Conservation (phyloP, 2,797 vertebrate species). For the Brachyalestes nurse region DNA sequence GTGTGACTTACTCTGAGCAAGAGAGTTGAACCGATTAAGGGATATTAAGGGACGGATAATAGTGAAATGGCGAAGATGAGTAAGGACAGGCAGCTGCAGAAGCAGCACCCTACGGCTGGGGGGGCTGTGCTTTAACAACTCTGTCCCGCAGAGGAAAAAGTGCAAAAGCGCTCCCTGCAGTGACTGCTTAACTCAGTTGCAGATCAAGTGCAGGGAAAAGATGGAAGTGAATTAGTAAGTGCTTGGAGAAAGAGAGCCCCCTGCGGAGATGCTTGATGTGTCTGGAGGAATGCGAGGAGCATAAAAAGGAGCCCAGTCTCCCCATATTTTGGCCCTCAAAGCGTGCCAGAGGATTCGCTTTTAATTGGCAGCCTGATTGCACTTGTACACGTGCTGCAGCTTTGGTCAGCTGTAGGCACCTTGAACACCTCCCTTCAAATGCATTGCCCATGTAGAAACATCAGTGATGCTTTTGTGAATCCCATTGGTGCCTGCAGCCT, state of each 20-base stretch:
- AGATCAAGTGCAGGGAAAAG: slow-evolving; percentile 53
- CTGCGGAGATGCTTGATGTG: slow-evolving; percentile 42
- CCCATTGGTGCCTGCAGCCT: slow-evolving; percentile 5
- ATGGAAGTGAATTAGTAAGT: slow-evolving; percentile 49
- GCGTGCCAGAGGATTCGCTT: slow-evolving; percentile 27
- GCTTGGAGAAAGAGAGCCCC: slow-evolving; percentile 34
- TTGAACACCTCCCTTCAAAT: slow-evolving; percentile 23
- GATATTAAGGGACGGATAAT: slow-evolving; percentile 16
- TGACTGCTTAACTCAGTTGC: slow-evolving; percentile 51
- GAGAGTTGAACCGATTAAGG: not conserved
- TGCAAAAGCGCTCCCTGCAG: slow-evolving; percentile 43
- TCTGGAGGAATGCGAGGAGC: slow-evolving; percentile 37
- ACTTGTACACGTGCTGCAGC: slow-evolving; percentile 31
- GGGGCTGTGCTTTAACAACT: slow-evolving; percentile 14
- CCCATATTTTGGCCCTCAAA: not conserved
- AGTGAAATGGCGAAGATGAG: not conserved
- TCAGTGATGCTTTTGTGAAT: slow-evolving; percentile 43
- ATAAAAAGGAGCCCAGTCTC: slow-evolving; percentile 18
- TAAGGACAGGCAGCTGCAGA: slow-evolving; percentile 5
- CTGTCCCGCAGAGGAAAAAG: slow-evolving; percentile 22
- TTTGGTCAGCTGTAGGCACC: slow-evolving; percentile 47
- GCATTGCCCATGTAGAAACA: slow-evolving; percentile 25
- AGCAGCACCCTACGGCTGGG: slow-evolving; percentile 29
- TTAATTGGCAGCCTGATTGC: slow-evolving; percentile 50
- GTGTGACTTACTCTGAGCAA: not conserved